A percentile compares a stretch with the other conserved stretches of the same genome.
These are phyloP conservation scores for Myopa testacea DNA, from an alignment of 2,888 invertebrate genomes.

Conservation along the genomic window DNA sequence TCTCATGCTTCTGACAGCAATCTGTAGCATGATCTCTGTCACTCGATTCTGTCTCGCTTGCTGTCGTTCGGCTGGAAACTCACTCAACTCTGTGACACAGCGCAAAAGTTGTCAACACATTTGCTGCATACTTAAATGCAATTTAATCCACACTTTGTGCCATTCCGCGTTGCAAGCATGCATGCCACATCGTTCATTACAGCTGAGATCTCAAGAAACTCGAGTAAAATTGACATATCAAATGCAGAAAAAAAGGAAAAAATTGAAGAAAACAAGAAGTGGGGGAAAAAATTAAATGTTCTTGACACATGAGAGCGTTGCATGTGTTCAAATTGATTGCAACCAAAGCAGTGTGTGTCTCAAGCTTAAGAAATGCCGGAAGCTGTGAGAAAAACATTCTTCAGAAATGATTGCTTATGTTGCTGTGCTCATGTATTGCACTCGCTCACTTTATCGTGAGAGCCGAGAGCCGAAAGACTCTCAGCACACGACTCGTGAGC, in stretches of 20 bases:
- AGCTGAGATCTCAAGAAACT: slow-evolving; percentile 5
- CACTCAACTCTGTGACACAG: not conserved
- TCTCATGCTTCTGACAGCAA: too few species aligned
- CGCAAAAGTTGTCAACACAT: slow-evolving; percentile 7
- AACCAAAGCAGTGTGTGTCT: not conserved
- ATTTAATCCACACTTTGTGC: slow-evolving; percentile 1
- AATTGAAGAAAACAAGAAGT: not conserved
- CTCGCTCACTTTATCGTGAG: too few species aligned
- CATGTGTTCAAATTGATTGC: not conserved
- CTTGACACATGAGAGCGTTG: not conserved
- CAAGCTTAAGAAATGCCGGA: too few species aligned
- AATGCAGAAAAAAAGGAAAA: not conserved
- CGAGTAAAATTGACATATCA: not conserved
- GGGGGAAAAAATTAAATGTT: too few species aligned
- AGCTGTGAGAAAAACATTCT: too few species aligned
- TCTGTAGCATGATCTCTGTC: too few species aligned
- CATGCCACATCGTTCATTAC: not conserved
- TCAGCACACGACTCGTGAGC: too few species aligned
- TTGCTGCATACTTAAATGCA: slow-evolving; percentile 16
- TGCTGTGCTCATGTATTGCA: too few species aligned
- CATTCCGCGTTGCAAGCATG: not conserved
- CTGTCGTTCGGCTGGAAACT: too few species aligned
- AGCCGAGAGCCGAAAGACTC: too few species aligned
- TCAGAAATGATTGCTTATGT: too few species aligned
- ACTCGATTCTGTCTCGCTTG: too few species aligned